Conservation (phyloP, 2,797 vertebrate species). For the Antrozous pallidus region DNA sequence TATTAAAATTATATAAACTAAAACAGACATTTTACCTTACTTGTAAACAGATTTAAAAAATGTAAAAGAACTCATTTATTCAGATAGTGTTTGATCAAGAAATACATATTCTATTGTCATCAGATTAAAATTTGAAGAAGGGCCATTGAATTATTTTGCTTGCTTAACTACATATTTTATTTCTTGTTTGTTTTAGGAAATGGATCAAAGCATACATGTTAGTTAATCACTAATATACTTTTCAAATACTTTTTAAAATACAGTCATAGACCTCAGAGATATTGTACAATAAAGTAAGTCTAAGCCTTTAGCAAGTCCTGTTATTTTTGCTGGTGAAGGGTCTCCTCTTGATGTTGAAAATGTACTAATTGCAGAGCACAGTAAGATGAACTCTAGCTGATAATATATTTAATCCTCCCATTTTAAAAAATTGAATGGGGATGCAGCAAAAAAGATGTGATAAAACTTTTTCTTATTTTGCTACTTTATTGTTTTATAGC, state of each 20-base stretch:
- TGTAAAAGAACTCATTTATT: background rate
- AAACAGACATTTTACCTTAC: background rate
- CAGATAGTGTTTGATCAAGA: background rate
- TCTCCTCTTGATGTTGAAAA: background rate
- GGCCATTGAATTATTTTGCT: background rate
- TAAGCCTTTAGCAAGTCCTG: background rate
- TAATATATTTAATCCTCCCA: background rate
- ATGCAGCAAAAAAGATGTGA: fast-evolving
- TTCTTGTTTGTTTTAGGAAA: background rate
- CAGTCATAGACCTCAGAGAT: background rate
- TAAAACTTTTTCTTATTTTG: background rate
- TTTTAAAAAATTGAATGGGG: background rate
- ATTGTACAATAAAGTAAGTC: background rate
- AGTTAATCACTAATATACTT: background rate
- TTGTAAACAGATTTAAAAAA: background rate
- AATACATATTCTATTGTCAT: background rate
- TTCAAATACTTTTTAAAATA: background rate
- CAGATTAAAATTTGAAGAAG: background rate
- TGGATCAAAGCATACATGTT: background rate
- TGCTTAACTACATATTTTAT: background rate
- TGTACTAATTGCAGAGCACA: background rate
- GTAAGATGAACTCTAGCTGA: background rate
- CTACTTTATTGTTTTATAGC: background rate
- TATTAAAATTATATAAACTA: slow-evolving; percentile 29
- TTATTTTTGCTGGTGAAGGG: background rate